Conservation (phyloP, 2,888 invertebrate genomes). For the Tipula unca region DNA sequence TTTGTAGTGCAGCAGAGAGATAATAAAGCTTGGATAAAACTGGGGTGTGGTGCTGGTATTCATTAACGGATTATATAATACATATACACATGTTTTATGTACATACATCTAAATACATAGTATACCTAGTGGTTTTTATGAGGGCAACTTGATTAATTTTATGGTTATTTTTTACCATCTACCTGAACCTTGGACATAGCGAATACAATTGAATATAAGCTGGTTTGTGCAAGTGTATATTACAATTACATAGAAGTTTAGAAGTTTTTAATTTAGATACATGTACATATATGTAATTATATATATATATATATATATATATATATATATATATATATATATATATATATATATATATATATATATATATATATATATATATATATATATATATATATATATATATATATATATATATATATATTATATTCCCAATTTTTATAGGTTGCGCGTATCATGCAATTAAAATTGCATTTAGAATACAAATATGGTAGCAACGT, state of each 20-base stretch:
- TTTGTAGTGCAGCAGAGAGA: neutral
- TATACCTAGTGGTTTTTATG: neutral
- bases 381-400: too few relatives aligned
- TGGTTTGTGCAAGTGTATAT: neutral
- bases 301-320: too few relatives aligned
- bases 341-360: too few relatives aligned
- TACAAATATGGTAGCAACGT: neutral
- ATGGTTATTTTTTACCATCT: neutral
- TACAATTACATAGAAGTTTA: neutral
- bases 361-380: too few relatives aligned
- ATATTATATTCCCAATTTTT: neutral
- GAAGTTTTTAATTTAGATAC: neutral
- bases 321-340: too few relatives aligned
- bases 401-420: too few relatives aligned
- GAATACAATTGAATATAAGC: neutral
- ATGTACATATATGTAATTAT: too few relatives aligned
- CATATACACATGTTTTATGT: neutral
- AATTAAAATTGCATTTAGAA: neutral
- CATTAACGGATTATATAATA: too few relatives aligned
- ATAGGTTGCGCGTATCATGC: neutral
- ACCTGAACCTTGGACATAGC: neutral
- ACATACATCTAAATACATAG: neutral
- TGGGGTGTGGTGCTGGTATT: too few relatives aligned
- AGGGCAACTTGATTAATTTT: neutral
- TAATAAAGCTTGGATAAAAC: too few relatives aligned